Conservation (phyloP, 1,140 invertebrate species). For the Microplitis demolitor region DNA sequence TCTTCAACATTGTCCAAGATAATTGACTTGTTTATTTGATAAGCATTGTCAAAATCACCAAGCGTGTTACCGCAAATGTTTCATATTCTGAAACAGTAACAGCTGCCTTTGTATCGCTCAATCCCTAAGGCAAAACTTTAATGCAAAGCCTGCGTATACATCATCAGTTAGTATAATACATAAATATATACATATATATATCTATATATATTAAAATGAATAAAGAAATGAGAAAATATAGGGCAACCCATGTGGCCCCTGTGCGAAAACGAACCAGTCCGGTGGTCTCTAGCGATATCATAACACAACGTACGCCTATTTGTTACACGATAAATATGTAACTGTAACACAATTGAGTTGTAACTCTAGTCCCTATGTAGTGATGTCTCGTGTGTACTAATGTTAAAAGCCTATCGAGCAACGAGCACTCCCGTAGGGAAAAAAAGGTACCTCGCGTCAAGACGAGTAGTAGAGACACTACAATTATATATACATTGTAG, state of each 20-base stretch:
- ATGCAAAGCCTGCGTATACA: conserved; percentile 34
- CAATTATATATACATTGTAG: background rate
- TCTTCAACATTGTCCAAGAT: conserved; percentile 10
- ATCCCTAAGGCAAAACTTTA: conserved; percentile 14
- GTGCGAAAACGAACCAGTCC: conserved; percentile 35
- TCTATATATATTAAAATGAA: background rate
- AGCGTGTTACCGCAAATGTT: conserved; percentile 49
- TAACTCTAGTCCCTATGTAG: conserved; percentile 27
- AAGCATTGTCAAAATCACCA: conserved; percentile 39
- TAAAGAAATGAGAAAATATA: background rate
- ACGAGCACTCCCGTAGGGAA: conserved; percentile 36
- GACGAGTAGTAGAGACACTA: background rate
- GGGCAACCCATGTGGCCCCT: background rate
- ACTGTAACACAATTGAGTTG: conserved; percentile 55
- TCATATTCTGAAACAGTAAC: conserved; percentile 30
- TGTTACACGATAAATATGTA: conserved; percentile 62
- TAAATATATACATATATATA: background rate
- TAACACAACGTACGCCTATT: conserved; percentile 58
- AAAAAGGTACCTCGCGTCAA: conserved; percentile 13
- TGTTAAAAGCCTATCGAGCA: conserved; percentile 21
- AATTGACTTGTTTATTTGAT: conserved; percentile 52
- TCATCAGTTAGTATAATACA: background rate
- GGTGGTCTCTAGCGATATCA: conserved; percentile 51
- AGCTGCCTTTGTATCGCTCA: conserved; percentile 40
- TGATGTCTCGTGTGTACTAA: conserved; percentile 1